phyloP scores from a whole-genome alignment of 30 jellyfish, hydroid and myxozoan species.

The Aurelia sp. region DNA sequence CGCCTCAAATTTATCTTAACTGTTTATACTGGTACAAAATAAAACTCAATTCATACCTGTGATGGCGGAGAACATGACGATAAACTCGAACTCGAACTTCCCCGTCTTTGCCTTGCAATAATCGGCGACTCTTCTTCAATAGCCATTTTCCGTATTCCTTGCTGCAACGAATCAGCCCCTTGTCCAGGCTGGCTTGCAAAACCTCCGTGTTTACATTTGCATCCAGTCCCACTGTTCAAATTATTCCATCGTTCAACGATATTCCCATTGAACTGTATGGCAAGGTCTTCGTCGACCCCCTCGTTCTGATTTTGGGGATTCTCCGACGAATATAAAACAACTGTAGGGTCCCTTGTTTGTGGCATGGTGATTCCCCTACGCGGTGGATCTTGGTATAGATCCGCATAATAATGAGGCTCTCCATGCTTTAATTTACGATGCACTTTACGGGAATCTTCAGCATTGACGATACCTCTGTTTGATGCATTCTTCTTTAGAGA shows the following conservation, averaged over 20 bases:
- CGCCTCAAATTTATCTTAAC: too few species aligned
- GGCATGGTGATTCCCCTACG: slow-evolving; percentile 78
- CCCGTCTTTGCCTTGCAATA: slow-evolving; percentile 66
- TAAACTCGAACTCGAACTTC: slow-evolving; percentile 91
- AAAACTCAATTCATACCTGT: slow-evolving; percentile 14
- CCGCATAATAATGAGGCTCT: slow-evolving; percentile 75
- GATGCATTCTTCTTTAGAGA: slow-evolving; percentile 22
- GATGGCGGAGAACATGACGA: slow-evolving; percentile 84
- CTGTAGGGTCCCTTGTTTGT: slow-evolving; percentile 69
- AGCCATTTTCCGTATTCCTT: slow-evolving; percentile 40
- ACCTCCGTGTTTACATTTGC: slow-evolving; percentile 57
- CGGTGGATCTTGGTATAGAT: slow-evolving; percentile 86
- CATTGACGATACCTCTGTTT: slow-evolving; percentile 7
- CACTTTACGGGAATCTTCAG: slow-evolving; percentile 63
- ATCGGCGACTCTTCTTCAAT: slow-evolving; percentile 46
- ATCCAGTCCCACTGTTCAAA: slow-evolving; percentile 3
- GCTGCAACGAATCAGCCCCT: slow-evolving; percentile 42
- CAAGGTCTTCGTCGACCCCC: slow-evolving; percentile 49
- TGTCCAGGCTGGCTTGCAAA: slow-evolving; percentile 1
- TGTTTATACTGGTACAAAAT: too few species aligned
- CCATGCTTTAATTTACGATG: slow-evolving; percentile 78
- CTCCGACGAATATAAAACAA: slow-evolving; percentile 59
- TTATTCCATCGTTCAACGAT: slow-evolving; percentile 64
- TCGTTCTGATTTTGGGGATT: slow-evolving; percentile 54
- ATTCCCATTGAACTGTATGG: slow-evolving; percentile 40